Conservation (phyloP, 2,113 vertebrate genomes). For the Prochilodus magdalenae region DNA sequence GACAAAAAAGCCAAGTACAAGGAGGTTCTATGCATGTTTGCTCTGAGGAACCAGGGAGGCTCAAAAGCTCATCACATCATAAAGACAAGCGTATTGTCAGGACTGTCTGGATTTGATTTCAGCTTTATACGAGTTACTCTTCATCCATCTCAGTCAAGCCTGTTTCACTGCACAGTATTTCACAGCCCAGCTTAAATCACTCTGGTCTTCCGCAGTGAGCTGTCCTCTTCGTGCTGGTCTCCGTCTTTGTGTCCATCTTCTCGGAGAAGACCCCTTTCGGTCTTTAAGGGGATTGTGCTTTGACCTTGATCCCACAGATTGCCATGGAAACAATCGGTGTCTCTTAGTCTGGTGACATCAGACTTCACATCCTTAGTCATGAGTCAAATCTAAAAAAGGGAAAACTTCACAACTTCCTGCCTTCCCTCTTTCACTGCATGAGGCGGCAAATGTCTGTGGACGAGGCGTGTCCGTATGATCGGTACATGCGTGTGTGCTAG, state of each 20-base stretch:
- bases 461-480: neutral
- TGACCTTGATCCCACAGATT: slow-evolving; percentile 35
- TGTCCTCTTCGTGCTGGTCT: slow-evolving; percentile 1
- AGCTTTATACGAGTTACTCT: neutral
- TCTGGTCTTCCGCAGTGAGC: neutral
- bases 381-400: slow-evolving; percentile 33
- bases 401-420: slow-evolving; percentile 18
- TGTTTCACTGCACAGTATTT: neutral
- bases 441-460: neutral
- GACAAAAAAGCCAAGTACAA: too few species aligned
- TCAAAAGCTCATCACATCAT: too few species aligned
- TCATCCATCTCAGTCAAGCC: neutral
- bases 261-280: slow-evolving; percentile 35
- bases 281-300: slow-evolving; percentile 16
- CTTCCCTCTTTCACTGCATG: slow-evolving; percentile 9
- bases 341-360: slow-evolving; percentile 32
- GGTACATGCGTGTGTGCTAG: neutral
- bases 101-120: too few species aligned
- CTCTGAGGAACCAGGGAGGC: too few species aligned
- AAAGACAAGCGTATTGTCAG: too few species aligned
- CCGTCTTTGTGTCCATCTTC: neutral
- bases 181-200: neutral
- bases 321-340: slow-evolving; percentile 18
- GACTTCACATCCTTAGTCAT: slow-evolving; percentile 29
- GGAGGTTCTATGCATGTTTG: too few species aligned